phyloP scores from a whole-genome alignment of 2,113 vertebrate genomes.

The Rhynchomys soricoides region DNA sequence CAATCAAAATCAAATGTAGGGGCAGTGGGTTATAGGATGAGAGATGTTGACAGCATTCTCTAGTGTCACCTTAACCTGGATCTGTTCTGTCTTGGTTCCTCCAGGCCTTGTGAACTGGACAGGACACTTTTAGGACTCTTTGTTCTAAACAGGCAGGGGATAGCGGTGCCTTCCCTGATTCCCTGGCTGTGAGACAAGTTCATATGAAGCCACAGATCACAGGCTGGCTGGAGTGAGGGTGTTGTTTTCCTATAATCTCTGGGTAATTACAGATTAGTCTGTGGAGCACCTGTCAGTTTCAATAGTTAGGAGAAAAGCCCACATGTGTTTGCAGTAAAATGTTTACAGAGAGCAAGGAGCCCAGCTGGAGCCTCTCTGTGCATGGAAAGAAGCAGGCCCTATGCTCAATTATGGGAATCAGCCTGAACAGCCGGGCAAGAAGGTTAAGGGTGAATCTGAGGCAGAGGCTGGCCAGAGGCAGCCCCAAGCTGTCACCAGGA shows the following conservation, averaged over 20 bases:
- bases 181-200: background rate
- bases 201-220: background rate
- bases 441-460: accelerated
- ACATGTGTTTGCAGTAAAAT: background rate
- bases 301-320: too few species aligned
- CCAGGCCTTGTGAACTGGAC: background rate
- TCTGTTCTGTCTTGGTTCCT: background rate
- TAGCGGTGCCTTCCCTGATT: too few species aligned
- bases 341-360: background rate
- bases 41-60: background rate
- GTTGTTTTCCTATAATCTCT: background rate
- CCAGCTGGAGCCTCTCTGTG: too few species aligned
- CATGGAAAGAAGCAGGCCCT: accelerated
- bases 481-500: background rate
- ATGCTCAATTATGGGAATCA: accelerated
- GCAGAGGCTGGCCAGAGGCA: accelerated
- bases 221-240: too few species aligned
- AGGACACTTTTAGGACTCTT: accelerated
- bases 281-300: background rate
- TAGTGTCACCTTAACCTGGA: background rate
- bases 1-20: background rate
- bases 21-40: background rate
- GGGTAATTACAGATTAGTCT: background rate
- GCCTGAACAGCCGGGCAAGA: accelerated
- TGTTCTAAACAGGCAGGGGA: background rate